phyloP scores from a whole-genome alignment of 2,113 vertebrate genomes.

The Heterochromis multidens region DNA sequence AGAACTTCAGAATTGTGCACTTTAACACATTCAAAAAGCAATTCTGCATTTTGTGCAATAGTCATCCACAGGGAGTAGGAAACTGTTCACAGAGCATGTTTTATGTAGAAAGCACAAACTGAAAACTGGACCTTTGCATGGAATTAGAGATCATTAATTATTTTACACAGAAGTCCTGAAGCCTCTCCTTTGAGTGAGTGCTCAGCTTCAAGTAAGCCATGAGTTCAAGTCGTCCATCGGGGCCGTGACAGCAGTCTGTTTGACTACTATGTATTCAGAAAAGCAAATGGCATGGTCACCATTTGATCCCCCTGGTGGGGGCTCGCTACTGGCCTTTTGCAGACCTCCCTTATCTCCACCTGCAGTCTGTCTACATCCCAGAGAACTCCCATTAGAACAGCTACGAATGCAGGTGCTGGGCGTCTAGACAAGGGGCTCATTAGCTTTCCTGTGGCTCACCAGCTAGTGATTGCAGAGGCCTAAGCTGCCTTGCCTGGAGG shows the following conservation, averaged over 20 bases:
- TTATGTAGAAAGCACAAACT: background rate
- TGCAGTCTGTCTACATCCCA: slow-evolving; percentile 49
- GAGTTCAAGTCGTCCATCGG: slow-evolving; percentile 43
- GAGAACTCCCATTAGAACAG: slow-evolving; percentile 45
- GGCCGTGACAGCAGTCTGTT: background rate
- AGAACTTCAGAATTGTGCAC: slow-evolving; percentile 31
- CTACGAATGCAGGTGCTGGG: slow-evolving; percentile 70
- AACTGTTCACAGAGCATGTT: background rate
- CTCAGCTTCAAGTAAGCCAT: slow-evolving; percentile 30
- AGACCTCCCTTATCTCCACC: slow-evolving; percentile 69
- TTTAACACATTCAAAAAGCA: slow-evolving; percentile 13
- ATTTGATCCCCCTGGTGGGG: slow-evolving; percentile 50
- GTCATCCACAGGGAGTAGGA: background rate
- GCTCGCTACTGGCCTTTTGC: slow-evolving; percentile 55
- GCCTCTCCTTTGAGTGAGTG: slow-evolving; percentile 29
- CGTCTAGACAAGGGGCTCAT: slow-evolving; percentile 77
- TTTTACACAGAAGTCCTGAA: slow-evolving; percentile 29
- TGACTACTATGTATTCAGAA: slow-evolving; percentile 59
- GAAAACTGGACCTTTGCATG: slow-evolving; percentile 25
- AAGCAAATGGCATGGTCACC: slow-evolving; percentile 49
- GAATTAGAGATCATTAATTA: slow-evolving; percentile 49
- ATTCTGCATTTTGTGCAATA: slow-evolving; percentile 24
- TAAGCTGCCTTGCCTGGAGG: slow-evolving; percentile 62
- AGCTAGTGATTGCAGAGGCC: slow-evolving; percentile 74
- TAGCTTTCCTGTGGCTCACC: slow-evolving; percentile 77